Evolutionary conservation across 2,113 vertebrate species (phyloP), one percentile per base, ranked within the genome.

Genomic region (Mirza zaza): DNA sequence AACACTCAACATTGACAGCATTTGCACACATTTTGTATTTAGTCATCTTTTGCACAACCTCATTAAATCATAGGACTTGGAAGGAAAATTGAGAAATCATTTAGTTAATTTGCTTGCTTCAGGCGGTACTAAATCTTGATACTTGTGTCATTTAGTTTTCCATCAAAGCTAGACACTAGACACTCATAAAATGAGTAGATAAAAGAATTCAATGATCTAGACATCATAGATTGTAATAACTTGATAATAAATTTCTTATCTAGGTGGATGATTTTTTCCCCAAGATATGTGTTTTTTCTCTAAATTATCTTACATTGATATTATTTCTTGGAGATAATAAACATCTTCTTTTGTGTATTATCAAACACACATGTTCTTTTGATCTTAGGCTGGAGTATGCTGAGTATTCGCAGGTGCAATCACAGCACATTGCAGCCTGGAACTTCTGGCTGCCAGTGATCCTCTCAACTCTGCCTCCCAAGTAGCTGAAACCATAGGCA

Each of bases 21-120:
- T 34, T 42, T 42, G 34, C 67, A 52, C 55, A n/a, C 36, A 5
- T 55, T 70, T 80, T 67, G 42, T 57, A 52, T 91, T 92, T n/a
- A 79, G 45, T 57, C 63, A 20, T 91, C 63, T 89, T 87, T 91
- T 50, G 17, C 5, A 81, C 48, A 96, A 63, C 21, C 55, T 71
- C 87, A 94, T 96, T 96, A 95, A 96, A 68, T 90, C 76, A 61
- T 75, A 81, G 21, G 20, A 77, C 42, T 92, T 90, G 61, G 91
- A 77, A 92, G 76, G 75, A 73, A 94, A 87, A 92, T 96, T 95
- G 77, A 94, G 95, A 95, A 90, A 93, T 95, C 76, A 82, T 94
- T 97, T 87, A 95, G 80, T 95, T 97, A 97, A 97, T 96, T 94
- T 97, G 84, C 34, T 95, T 95, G 80, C 82, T 95, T 77, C 20